phyloP scores from a whole-genome alignment of 2,113 vertebrate genomes.

The Pitta sordida region DNA sequence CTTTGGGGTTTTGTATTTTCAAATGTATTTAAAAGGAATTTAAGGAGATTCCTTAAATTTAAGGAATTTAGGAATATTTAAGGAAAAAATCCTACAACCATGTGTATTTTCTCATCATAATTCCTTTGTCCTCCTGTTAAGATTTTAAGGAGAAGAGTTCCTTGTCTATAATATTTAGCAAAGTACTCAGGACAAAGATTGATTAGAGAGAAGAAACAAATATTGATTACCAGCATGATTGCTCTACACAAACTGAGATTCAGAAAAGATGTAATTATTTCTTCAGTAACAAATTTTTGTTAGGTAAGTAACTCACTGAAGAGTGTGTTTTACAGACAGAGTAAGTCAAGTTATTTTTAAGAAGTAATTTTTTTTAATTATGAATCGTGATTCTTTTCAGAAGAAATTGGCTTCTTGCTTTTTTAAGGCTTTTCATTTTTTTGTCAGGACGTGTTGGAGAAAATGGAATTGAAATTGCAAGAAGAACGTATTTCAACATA shows the following conservation, averaged over 20 bases:
- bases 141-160: not conserved
- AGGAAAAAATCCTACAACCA: not conserved
- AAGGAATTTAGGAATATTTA: no score
- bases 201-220: not conserved
- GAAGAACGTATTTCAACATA: not conserved
- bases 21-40: no score
- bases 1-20: not conserved
- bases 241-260: not conserved
- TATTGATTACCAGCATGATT: conserved; percentile 5
- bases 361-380: not conserved
- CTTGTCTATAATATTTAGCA: not conserved
- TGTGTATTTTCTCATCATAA: not conserved
- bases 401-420: not conserved
- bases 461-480: not conserved
- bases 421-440: not conserved
- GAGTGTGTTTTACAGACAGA: not conserved
- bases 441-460: not conserved
- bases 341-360: not conserved
- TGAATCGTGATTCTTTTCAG: not conserved
- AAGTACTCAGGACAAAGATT: not conserved
- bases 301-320: not conserved
- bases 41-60: no score
- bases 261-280: not conserved
- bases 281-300: not conserved
- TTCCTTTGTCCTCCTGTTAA: not conserved